Evolutionary conservation across 2,888 invertebrate species (phyloP), one percentile per base, ranked within the genome.

Genomic region (Agapostemon virescens): DNA sequence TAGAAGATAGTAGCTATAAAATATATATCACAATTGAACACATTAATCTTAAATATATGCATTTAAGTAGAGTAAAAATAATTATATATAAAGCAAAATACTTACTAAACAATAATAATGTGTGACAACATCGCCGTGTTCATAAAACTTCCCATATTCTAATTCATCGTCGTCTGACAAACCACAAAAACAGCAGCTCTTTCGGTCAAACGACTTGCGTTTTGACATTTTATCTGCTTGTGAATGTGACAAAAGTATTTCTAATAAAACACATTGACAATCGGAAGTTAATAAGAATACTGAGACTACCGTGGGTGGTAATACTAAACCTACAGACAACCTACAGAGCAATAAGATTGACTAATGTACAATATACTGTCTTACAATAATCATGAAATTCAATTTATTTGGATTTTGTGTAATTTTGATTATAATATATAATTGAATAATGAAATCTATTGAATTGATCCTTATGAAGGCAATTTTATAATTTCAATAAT

Each of bases 31-130:
- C 52, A 33, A 69, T 64, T 67, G 13, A 26, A 33, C 23, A 13
- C n/a, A 23, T 40, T 49, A 61, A 33, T 13, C 26, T 0, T 49
- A 9, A 23, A 9, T 30, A 61, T 15, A 20, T 0, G 20, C 13
- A 55, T 36, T 30, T 40, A 13, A 17, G 0, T 9, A 45, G 26
- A 17, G 26, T 20, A 1, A 0, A 76, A n/a, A 17, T 45, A 45
- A 49, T 40, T 30, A 36, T 64, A 45, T 23, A 23, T n/a, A n/a
- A 49, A 49, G 49, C 6, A 49, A 17, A 40, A 23, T 52, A 93
- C 94, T 93, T 94, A 97, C 97, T 93, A 96, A 93, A 90, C 97
- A 97, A 92, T 95, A 96, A 88, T 96, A 96, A 90, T 97, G 97
- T 2, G 95, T 95, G 52, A 94, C 93, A 38, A 96, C 93, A 17